Evolutionary conservation across 2,888 invertebrate genomes (phyloP).

Genomic region (Limnephilus marmoratus): DNA sequence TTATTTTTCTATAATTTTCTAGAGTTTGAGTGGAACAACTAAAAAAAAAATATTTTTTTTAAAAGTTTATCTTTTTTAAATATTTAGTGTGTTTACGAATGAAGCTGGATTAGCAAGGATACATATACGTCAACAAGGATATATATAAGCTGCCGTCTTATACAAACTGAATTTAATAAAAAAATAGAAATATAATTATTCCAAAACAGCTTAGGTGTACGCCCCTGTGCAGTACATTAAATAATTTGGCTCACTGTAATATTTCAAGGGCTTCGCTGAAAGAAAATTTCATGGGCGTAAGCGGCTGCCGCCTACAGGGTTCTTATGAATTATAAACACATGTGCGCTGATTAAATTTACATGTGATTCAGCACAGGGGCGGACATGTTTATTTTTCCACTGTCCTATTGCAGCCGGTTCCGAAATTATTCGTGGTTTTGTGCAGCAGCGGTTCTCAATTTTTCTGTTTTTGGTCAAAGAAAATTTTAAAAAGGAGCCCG

Average conservation of each 20-base stretch:
- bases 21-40: too few relatives aligned
- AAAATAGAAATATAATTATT: not conserved
- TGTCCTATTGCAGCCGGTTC: not conserved
- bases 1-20: too few relatives aligned
- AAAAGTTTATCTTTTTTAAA: too few relatives aligned
- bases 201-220: not conserved
- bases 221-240: not conserved
- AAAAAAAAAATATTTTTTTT: too few relatives aligned
- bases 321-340: constrained; percentile 27
- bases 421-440: not conserved
- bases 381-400: constrained; percentile 27
- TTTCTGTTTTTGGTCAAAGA: not conserved
- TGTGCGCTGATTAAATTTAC: constrained; percentile 34
- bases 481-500: not conserved
- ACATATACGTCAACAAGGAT: too few relatives aligned
- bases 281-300: not conserved
- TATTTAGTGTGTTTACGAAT: too few relatives aligned
- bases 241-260: constrained; percentile 22
- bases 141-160: too few relatives aligned
- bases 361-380: constrained; percentile 23
- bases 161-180: too few relatives aligned
- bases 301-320: constrained; percentile 18
- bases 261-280: constrained; percentile 16
- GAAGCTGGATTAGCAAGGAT: too few relatives aligned
- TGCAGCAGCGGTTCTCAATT: not conserved